Conservation (phyloP, 2,113 vertebrate genomes). For the Bubo blakistoni region DNA sequence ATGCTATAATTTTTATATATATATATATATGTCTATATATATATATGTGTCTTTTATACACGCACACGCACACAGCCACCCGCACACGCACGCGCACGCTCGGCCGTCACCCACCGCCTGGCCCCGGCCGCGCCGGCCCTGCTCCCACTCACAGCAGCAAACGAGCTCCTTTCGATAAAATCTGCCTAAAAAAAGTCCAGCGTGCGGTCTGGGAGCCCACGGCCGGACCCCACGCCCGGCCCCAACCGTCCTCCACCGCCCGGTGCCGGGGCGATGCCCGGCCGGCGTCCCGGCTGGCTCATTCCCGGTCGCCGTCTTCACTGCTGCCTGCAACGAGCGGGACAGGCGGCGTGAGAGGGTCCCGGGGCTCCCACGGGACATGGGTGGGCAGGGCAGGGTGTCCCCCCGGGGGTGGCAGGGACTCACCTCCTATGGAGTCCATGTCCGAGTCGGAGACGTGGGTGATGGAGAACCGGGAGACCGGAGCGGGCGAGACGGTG, state of each 20-base stretch:
- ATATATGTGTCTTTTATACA: neutral
- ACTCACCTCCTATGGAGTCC: slow-evolving; percentile 83
- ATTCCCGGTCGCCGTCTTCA: slow-evolving; percentile 79
- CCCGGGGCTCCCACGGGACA: accelerated
- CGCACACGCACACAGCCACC: neutral
- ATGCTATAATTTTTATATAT: slow-evolving; percentile 58
- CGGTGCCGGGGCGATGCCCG: neutral
- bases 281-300: neutral
- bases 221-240: neutral
- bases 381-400: too few species aligned
- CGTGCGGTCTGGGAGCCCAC: neutral
- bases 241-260: neutral
- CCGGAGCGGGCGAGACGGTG: slow-evolving; percentile 83
- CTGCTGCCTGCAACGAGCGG: slow-evolving; percentile 72
- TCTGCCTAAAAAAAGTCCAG: slow-evolving; percentile 8
- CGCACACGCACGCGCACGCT: neutral
- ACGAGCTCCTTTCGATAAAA: neutral
- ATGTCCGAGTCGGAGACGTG: slow-evolving; percentile 90
- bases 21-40: slow-evolving; percentile 30
- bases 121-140: neutral
- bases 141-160: slow-evolving; percentile 18
- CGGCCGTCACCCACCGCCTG: slow-evolving; percentile 33
- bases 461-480: slow-evolving; percentile 94
- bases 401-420: accelerated
- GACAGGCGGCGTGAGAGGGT: neutral